A percentile compares a stretch with the other conserved stretches of the same genome.
These are phyloP conservation scores for Cenopis cana DNA, from an alignment of 2,888 invertebrate species.

Conservation along the genomic window DNA sequence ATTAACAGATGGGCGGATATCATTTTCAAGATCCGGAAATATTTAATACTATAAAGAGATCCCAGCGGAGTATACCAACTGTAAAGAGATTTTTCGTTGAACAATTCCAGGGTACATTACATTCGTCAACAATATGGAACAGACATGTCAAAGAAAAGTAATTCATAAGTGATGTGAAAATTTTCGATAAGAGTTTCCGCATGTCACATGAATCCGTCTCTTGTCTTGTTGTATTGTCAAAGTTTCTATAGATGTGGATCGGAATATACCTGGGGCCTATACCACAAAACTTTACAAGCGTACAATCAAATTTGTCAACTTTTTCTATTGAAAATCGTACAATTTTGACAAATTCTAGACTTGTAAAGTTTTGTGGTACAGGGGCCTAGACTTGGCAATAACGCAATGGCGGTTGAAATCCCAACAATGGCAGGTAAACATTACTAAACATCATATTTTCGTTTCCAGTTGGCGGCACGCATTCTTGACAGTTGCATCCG, in stretches of 20 bases:
- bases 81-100: not conserved
- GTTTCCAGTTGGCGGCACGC: conserved; percentile 3
- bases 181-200: not conserved
- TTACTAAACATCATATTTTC: not conserved
- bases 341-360: too few relatives aligned
- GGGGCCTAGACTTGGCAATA: too few relatives aligned
- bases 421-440: not conserved
- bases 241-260: not conserved
- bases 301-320: too few relatives aligned
- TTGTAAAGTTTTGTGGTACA: too few relatives aligned
- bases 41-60: not conserved
- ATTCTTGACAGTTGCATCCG: conserved; percentile 8
- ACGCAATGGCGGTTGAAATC: not conserved
- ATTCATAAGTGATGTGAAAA: not conserved
- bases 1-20: not conserved
- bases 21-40: conserved; percentile 2
- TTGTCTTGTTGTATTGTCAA: not conserved
- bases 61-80: not conserved
- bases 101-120: not conserved
- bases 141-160: too few relatives aligned
- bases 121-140: not conserved
- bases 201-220: not conserved
- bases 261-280: too few relatives aligned
- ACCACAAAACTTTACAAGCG: too few relatives aligned
- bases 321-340: too few relatives aligned